These are phyloP conservation scores for Endomychus coccineus DNA, from an alignment of 2,888 invertebrate species.

Conservation along the genomic window DNA sequence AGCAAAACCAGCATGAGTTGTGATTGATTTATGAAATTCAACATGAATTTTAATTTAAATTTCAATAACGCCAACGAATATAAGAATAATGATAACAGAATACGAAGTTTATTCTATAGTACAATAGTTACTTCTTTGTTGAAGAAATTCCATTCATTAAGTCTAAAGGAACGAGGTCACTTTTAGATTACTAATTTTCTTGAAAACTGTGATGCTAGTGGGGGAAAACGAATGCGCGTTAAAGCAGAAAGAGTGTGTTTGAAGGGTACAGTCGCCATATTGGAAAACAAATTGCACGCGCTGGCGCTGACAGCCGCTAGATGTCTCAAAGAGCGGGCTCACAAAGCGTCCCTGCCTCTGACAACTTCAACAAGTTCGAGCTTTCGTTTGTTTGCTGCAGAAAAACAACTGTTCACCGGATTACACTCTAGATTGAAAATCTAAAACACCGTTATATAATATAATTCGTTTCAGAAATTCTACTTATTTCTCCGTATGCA, in stretches of 20 bases:
- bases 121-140: too few relatives aligned
- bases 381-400: conserved; percentile 35
- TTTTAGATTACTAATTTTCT: too few relatives aligned
- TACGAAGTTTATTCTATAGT: too few relatives aligned
- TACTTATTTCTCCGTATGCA: too few relatives aligned
- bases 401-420: conserved; percentile 37
- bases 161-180: too few relatives aligned
- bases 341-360: conserved; percentile 38
- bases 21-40: too few relatives aligned
- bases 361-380: conserved; percentile 41
- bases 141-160: too few relatives aligned
- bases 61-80: too few relatives aligned
- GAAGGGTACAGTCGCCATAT: conserved; percentile 39
- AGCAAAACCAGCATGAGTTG: too few relatives aligned
- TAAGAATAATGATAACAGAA: too few relatives aligned
- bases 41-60: too few relatives aligned
- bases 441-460: conserved; percentile 28
- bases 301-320: conserved; percentile 41
- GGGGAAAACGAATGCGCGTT: conserved; percentile 19
- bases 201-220: too few relatives aligned
- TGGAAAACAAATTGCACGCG: conserved; percentile 42
- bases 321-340: conserved; percentile 42
- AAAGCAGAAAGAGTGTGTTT: conserved; percentile 33
- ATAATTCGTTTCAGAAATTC: conserved; percentile 18
- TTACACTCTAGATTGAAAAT: conserved; percentile 35